Evolutionary conservation across 2,113 vertebrate genomes (phyloP), one percentile per base, ranked within the genome.

Genomic region (Burhinus oedicnemus): DNA sequence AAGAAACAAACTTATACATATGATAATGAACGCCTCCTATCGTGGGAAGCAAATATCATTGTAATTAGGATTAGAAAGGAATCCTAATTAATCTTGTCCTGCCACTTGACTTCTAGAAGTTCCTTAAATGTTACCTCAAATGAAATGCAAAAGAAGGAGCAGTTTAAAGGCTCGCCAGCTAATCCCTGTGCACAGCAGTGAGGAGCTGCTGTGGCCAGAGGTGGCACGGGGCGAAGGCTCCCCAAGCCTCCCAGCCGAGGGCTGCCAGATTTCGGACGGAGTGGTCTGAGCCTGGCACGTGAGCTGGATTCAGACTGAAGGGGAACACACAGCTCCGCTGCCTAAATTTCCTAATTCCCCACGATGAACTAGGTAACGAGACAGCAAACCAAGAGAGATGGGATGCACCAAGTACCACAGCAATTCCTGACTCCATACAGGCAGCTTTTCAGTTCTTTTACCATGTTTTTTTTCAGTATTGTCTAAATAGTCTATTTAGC

Each of bases 51-150:
- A 97, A 96, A 95, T 93, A 90, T 69, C 91, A 87, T 58, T 95
- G 87, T 97, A 92, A 97, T 94, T 94, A 95, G 95, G 95, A 96
- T 98, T 98, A 97, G 93, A 96, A 93, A 95, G 74, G 92, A 91
- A 96, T 96, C 92, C 78, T 94, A 96, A 97, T 96, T 97, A 97
- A 97, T 97, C 96, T 95, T 44, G 87, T 94, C 95, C 94, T 91
- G 93, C 82, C 93, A 96, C 95, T 96, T 97, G 95, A 97, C 96
- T 95, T 96, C 84, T 92, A 87, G 80, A 96, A 96, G 93, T 89
- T 97, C 95, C 77, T 93, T 80, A 90, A 84, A 87, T 61, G 61
- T 76, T 97, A 72, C 92, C 87, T 96, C 88, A 89, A 77, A 70
- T 20, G 89, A 83, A 83, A 96, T 70, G 87, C 49, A 93, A 83